Evolutionary conservation across 2,888 invertebrate species (phyloP).

Genomic region (Trichopria drosophilae): DNA sequence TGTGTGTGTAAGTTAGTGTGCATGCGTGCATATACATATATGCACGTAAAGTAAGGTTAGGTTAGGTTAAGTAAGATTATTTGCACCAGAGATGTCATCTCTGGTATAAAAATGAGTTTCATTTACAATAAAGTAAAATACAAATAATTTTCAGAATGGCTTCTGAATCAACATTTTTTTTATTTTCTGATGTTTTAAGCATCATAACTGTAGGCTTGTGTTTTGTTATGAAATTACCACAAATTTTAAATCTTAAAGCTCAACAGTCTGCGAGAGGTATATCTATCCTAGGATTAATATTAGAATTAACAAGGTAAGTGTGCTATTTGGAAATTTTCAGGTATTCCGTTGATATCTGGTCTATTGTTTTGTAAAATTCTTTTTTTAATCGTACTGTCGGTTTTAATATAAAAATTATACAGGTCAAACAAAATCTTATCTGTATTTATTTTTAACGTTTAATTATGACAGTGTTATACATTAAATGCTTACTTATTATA

Average conservation of each 20-base stretch:
- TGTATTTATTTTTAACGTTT: too few species aligned
- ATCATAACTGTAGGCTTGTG: constrained; percentile 77
- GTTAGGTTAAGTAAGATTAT: too few species aligned
- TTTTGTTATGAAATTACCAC: constrained; percentile 79
- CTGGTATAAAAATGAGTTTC: too few species aligned
- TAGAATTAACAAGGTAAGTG: constrained; percentile 72
- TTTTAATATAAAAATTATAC: not conserved
- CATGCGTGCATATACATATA: too few species aligned
- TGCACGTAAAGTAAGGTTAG: too few species aligned
- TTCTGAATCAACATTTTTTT: not conserved
- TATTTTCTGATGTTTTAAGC: constrained; percentile 65
- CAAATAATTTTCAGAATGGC: not conserved
- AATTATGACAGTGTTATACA: too few species aligned
- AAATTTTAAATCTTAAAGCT: constrained; percentile 70
- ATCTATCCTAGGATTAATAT: constrained; percentile 66
- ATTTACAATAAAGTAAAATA: not conserved
- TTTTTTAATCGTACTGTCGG: too few species aligned
- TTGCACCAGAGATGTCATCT: too few species aligned
- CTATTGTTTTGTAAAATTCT: not conserved
- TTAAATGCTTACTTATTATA: too few species aligned
- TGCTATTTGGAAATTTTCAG: not conserved
- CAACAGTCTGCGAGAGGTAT: constrained; percentile 72
- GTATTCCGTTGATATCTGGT: not conserved
- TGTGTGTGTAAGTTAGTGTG: too few species aligned
- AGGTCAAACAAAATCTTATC: too few species aligned